A percentile compares a stretch with the other conserved stretches of the same genome.
phyloP scores from a whole-genome alignment of 2,797 vertebrate genomes.

The Cossypha caffra region DNA sequence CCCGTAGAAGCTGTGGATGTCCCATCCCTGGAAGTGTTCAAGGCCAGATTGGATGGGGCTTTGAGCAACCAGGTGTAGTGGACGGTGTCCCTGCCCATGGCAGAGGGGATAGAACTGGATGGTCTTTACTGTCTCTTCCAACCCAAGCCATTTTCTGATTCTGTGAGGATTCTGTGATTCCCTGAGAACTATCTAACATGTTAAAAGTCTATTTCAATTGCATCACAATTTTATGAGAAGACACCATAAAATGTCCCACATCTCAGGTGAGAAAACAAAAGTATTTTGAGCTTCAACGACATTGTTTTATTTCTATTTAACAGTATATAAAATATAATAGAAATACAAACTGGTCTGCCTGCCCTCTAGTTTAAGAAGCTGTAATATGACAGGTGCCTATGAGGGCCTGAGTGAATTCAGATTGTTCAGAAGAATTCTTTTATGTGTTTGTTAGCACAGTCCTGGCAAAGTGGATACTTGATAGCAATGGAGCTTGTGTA shows the following conservation, averaged over 20 bases:
- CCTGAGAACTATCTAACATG: neutral
- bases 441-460: neutral
- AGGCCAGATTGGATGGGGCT: neutral
- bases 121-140: neutral
- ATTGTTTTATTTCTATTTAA: neutral
- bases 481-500: neutral
- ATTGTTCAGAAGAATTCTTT: neutral
- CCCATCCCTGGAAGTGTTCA: neutral
- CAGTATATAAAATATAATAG: neutral
- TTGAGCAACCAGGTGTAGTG: neutral
- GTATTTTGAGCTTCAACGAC: neutral
- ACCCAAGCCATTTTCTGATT: neutral
- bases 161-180: neutral
- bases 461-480: neutral
- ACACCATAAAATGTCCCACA: neutral
- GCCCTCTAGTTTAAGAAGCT: neutral
- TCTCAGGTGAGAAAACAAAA: neutral
- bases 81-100: neutral
- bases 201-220: neutral
- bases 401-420: neutral
- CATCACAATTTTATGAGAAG: neutral
- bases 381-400: neutral
- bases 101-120: neutral
- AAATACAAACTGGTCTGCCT: neutral
- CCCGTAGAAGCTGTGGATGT: neutral